Percentiles rank a stretch among this genome's conserved stretches.
Evolutionary conservation across 2,888 invertebrate genomes (phyloP).

Genomic region (Ormyrus pomaceus): DNA sequence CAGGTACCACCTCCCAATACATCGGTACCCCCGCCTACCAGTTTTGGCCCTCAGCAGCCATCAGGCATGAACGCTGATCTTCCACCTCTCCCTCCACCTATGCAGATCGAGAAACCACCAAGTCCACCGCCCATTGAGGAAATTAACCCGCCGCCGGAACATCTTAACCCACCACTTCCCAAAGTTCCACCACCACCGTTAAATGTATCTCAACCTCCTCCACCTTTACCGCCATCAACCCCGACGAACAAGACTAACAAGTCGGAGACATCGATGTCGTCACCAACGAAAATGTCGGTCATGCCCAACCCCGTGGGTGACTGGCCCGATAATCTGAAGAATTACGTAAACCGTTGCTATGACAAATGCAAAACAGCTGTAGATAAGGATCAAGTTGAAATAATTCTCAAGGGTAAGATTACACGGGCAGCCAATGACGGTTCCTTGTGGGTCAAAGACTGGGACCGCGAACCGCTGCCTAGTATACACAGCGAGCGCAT

Average conservation of each 20-base stretch:
- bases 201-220: conserved; percentile 42
- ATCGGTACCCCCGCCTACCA: conserved; percentile 50
- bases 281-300: conserved; percentile 68
- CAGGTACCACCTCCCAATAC: conserved; percentile 50
- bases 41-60: conserved; percentile 71
- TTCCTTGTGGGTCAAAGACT: conserved; percentile 92
- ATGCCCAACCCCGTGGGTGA: conserved; percentile 79
- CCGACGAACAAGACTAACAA: conserved; percentile 62
- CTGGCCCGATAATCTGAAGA: conserved; percentile 88
- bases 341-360: conserved; percentile 95
- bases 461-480: conserved; percentile 96
- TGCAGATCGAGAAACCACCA: conserved; percentile 65
- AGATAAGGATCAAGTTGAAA: conserved; percentile 96
- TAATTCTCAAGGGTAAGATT: conserved; percentile 94
- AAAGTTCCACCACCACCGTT: conserved; percentile 47
- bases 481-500: conserved; percentile 88
- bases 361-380: conserved; percentile 90
- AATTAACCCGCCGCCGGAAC: conserved; percentile 44
- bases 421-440: conserved; percentile 93
- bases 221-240: conserved; percentile 37
- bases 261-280: conserved; percentile 69
- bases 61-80: conserved; percentile 71
- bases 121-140: conserved; percentile 51
- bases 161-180: conserved; percentile 45
- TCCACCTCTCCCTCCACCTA: conserved; percentile 77